Base-by-base conservation (phyloP, 2,888 invertebrate genomes). In the Arge pagana region DNA sequence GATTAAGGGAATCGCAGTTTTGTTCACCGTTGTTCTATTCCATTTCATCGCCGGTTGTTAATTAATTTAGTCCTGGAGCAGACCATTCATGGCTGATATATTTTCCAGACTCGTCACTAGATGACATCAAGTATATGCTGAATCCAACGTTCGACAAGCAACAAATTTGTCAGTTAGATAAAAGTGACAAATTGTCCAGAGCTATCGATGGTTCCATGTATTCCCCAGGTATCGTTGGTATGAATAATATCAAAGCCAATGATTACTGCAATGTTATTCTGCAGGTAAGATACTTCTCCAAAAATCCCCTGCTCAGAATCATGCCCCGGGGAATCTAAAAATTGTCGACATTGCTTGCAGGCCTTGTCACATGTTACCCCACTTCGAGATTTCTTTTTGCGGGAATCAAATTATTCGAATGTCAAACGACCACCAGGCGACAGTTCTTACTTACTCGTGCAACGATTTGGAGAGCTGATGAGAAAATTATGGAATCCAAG, bases 211-310 rank as follows among this genome's bases (percentile, higher is more conserved):
- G 96, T 7, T 93, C 94, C 0, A 85, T 96, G 73, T 99, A 99
- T 77, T 86, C 93, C 71, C 98, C 98, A 3, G 99, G 96, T 52
- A 96, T 99, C 68, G 96, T 99, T 15, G 96, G 96, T 0, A 82
- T 99, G 41, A 99, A 99, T 73, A 99, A 99, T 76, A 99, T 99
- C 64, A 99, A 99, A 79, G 97, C 96, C 3, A 99, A 99, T 79
- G 99, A 99, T 78, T 99, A 99, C 74, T 98, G 98, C 75, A 99
- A 99, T 80, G 99, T 98, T 40, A 92, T 99, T 50, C 81, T 99
- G 50, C 95, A 95, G 83, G 93, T 93, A 77, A 39, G 5, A 28
- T 2, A 21, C 31, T 41, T n/a, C n/a, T n/a, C n/a, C 31, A 48
- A 45, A 43, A 24, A 26, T 28, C 18, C 10, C 28, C 15, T 10